Evolutionary conservation across 37 sponge, comb jelly and placozoan genomes (phyloP), one percentile per base, ranked within the genome.

Genomic region (Theonella swinhoei): DNA sequence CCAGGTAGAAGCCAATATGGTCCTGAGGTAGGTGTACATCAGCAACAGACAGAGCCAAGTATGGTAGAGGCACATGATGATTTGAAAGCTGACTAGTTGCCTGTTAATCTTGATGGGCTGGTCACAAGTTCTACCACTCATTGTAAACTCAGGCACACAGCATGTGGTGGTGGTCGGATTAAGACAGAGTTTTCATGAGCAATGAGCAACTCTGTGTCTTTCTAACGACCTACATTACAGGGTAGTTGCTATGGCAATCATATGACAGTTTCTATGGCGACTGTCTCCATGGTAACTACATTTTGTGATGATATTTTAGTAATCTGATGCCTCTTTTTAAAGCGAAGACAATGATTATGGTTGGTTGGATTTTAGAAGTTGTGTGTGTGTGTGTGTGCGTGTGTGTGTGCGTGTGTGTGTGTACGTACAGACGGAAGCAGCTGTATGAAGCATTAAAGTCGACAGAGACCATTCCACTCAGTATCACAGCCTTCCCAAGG

Each of bases 1-100:
- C 72, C 38, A 42, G 24, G 95, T 95, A 22, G 96, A 95, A 66
- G 84, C 96, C 60, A 95, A 95, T 78, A 93, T 95, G 96, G 86
- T 72, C 43, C 77, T 94, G 3, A 85, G 94, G 94, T 94, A 20
- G 32, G 80, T 70, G 67, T 24, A 4, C 74, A 3, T 14, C 24
- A 32, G 65, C 20, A 35, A 30, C 22, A n/a, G 67, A 29, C 22
- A 66, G 67, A 29, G 67, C 7, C 23, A 29, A 8, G 67, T 8
- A 24, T 9, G 26, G 26, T 8, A 66, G 74, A 43, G 75, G 75
- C 66, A 83, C 31, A 41, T 65, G 73, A 64, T 63, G 59, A 65
- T 39, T 38, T 34, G 11, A 42, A 25, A 33, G 3, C n/a, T 36
- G 23, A 1, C 39, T 54, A 37, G 36, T 30, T 76, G 68, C 77